Percentiles rank a stretch among this genome's conserved stretches.
phyloP scores from a whole-genome alignment of 1,140 invertebrate genomes.

The Macrocentrus cingulum region DNA sequence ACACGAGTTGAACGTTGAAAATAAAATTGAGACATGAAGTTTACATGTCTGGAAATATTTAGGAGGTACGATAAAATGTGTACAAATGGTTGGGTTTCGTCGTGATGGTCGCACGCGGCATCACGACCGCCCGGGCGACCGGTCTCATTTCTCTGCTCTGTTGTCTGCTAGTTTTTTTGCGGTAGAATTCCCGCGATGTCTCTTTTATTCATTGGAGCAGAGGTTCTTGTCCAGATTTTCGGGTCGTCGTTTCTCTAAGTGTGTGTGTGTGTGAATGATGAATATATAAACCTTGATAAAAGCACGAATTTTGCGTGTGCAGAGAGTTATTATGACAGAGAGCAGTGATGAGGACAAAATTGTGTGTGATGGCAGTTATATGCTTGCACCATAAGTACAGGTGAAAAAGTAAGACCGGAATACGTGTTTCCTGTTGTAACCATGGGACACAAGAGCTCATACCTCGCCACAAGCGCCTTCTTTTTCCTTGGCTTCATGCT shows the following conservation, averaged over 20 bases:
- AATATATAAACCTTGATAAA: no score
- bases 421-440: constrained; percentile 14
- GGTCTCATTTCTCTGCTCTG: no score
- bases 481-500: background rate
- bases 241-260: no score
- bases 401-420: constrained; percentile 13
- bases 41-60: background rate
- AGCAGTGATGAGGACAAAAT: no score
- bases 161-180: background rate
- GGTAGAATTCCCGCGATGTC: constrained; percentile 6
- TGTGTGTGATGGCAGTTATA: no score
- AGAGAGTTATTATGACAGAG: no score
- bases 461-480: background rate
- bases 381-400: background rate
- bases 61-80: background rate
- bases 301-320: no score
- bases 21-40: no score
- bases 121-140: constrained; percentile 7
- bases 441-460: background rate
- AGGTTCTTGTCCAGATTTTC: background rate
- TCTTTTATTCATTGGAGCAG: background rate
- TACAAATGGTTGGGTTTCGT: no score
- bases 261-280: no score
- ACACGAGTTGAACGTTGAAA: no score
- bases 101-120: no score